Evolutionary conservation across 2,113 vertebrate genomes (phyloP), one percentile per base, ranked within the genome.

Genomic region (Orientallactaga bullata): DNA sequence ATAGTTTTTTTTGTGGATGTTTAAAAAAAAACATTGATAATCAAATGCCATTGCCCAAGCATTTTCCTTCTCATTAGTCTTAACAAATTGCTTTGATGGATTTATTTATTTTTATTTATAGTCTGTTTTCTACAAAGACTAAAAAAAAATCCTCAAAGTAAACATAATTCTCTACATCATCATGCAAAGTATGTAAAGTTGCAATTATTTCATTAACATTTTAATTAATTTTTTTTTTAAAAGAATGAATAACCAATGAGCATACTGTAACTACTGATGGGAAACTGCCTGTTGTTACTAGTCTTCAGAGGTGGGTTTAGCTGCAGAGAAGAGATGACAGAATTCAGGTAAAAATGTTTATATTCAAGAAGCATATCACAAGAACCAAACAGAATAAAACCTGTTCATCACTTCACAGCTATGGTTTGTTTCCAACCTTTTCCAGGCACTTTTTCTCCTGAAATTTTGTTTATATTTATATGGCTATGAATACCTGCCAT

Each of bases 141-240:
- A 88, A 10, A 74, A 95, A 85, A 61, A 81, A 88, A 91, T 42
- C n/a, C 74, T 47, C 71, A 81, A 72, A 81, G 83, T 91, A 93
- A 96, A 94, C 42, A 72, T 77, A 95, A 94, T 92, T 80, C 82
- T 84, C 79, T 89, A 66, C 94, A 82, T 92, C 58, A 94, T 90
- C 42, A 72, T 78, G 88, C 23, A 6, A 85, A 69, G 18, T 90
- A 66, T 90, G 42, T 60, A 81, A 89, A 92, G 61, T 92, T 96
- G 55, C 35, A 95, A 96, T 94, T 77, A 95, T 93, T 96, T 93
- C 89, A 94, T 97, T 95, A 95, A 95, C 88, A 92, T 90, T 94
- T 37, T 94, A 92, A 96, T 97, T 94, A 94, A 95, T 87, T n/a
- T n/a, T n/a, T n/a, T n/a, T n/a, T n/a, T 95, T 95, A 83, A 94